A percentile compares a stretch with the other conserved stretches of the same genome.
phyloP scores from a whole-genome alignment of 2,888 invertebrate genomes.

The Thumatha senex region DNA sequence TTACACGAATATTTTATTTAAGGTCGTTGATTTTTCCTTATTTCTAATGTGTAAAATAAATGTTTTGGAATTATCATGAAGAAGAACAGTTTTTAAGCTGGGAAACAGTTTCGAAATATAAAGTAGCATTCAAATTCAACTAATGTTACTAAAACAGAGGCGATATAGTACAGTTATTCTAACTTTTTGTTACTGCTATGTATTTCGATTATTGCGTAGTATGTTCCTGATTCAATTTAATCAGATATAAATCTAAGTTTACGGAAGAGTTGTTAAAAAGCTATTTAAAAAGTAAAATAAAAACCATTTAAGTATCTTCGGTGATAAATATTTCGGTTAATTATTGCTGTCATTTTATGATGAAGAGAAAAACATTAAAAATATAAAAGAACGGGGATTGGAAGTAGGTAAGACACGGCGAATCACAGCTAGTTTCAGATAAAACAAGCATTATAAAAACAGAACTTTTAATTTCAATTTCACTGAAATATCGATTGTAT shows the following conservation, averaged over 20 bases:
- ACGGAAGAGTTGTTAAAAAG: constrained; percentile 6
- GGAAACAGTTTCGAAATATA: neutral
- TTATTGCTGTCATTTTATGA: too few species aligned
- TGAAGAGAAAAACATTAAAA: too few species aligned
- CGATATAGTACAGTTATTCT: constrained; percentile 12
- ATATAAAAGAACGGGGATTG: too few species aligned
- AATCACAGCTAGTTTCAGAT: constrained; percentile 6
- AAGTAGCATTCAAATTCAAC: neutral
- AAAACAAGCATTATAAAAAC: constrained; percentile 9
- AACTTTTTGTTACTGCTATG: constrained; percentile 19
- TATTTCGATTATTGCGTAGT: constrained; percentile 11
- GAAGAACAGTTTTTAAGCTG: neutral
- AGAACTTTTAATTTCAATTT: constrained; percentile 15
- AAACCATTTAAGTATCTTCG: constrained; percentile 10
- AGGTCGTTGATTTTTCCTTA: constrained; percentile 11
- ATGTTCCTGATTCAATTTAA: constrained; percentile 26
- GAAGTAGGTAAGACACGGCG: too few species aligned
- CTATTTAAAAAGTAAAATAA: constrained; percentile 9
- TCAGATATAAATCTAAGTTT: constrained; percentile 17
- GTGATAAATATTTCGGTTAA: neutral
- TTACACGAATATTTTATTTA: constrained; percentile 21
- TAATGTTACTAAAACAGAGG: constrained; percentile 13
- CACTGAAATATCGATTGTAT: constrained; percentile 4
- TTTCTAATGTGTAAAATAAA: too few species aligned
- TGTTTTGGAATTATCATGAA: neutral